Evolutionary conservation across 2,888 invertebrate species (phyloP), one percentile per base, ranked within the genome.

Genomic region (Leptarthrus brevirostris): DNA sequence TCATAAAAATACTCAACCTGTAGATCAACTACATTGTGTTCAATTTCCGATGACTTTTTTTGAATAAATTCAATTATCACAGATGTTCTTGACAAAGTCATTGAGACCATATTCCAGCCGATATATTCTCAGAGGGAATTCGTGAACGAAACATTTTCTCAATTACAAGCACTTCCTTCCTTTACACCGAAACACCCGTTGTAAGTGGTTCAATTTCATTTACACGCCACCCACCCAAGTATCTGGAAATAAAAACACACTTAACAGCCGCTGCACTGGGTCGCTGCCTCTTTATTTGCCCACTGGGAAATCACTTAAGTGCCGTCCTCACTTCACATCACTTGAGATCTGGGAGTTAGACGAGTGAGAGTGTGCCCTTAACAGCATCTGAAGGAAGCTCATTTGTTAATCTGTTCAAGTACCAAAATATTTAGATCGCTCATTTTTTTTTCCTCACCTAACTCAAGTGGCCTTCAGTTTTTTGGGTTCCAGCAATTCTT

Each of bases 251-350:
- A 52, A 52, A 52, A 70, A 53, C 53, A 30, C 64, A 64, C 52
- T 69, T 52, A 52, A 30, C 49, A 47, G 69, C 30, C 69, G 52
- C 30, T 69, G 52, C 52, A 69, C 20, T 34, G 47, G 64, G 54
- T 54, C 47, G 58, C 16, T 34, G 52, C 52, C 70, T 54, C 24
- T 73, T 75, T 75, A 75, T 75, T 70, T 26, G 52, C 58, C 75
- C 75, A 20, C 53, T 75, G 75, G 75, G 75, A 75, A 75, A 75
- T 75, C 73, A 75, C 58, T 75, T 75, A 73, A 75, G 75, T 75
- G 75, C 56, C 66, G 66, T 69, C 72, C 66, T 53, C 61, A 47
- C 54, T 58, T 40, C 64, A 10, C 26, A 14, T 30, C 69, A 72
- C 73, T 70, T 72, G 49, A 66, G 47, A 14, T 34, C 4, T 18